Base-by-base conservation (phyloP, 2,888 invertebrate species). In the Emmelina monodactyla region DNA sequence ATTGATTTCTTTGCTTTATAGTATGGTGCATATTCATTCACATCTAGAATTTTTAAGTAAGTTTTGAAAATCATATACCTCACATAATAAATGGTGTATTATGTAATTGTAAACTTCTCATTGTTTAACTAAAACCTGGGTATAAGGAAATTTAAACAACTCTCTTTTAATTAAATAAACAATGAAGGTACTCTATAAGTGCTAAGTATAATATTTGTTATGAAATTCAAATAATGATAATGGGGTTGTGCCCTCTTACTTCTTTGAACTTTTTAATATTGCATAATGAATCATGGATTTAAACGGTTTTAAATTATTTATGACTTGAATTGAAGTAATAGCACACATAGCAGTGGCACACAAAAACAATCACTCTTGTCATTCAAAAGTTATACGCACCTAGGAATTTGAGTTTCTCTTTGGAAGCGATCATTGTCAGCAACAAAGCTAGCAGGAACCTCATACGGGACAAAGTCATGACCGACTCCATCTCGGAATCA, bases 341-440 rank as follows among this genome's bases (percentile, higher is more conserved):
- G 52, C 57, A 76, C 75, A 76, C 71, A 76, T 63, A 73, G 55
- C 72, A 76, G 75, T 73, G 51, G 25, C 25, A 25, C 25, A 25
- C 25, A 25, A n/a, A n/a, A n/a, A 11, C 25, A 25, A 25, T 25
- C 25, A 25, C 6, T n/a, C 25, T 44, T 53, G 52, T 50, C 19
- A 19, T 29, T 3, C 12, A 38, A 39, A 31, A 4, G 9, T 36
- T 13, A 38, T 89, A 89, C 68, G 86, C 87, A 50, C 93, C 92
- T 55, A 93, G 71, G 51, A 88, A 88, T 41, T 87, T 86, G 31
- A 93, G 81, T 51, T 88, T 85, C 47, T 89, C 88, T 44, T 88
- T 86, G n/a, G 87, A 86, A 12, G 92, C 92, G 44, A 94, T 92
- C 65, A 89, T 88, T 51, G 91, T 91, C 34, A 93, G 68, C 28